phyloP scores from a whole-genome alignment of 2,797 vertebrate species.

The Prunella strophiata region DNA sequence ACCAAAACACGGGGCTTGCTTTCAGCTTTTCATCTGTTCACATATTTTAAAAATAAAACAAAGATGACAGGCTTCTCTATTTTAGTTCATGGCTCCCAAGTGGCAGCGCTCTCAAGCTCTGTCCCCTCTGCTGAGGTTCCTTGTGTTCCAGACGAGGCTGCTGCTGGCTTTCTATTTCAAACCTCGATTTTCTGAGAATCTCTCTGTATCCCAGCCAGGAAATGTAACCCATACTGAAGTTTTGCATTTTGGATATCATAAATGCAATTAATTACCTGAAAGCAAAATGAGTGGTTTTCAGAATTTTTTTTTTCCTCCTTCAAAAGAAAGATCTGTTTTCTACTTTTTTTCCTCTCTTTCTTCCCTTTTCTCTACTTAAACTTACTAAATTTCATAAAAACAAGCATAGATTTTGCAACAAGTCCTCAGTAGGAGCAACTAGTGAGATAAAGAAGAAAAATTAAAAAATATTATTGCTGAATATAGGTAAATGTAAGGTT shows the following conservation, averaged over 20 bases:
- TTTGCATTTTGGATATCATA: not conserved
- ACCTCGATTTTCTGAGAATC: not conserved
- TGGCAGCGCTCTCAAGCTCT: not conserved
- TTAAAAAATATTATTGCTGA: not conserved
- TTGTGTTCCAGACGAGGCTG: not conserved
- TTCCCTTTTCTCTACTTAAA: not conserved
- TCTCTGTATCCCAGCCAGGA: conserved; percentile 13
- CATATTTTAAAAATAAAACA: not conserved
- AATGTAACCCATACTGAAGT: not conserved
- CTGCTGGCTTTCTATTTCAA: conserved; percentile 40
- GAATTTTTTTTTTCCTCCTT: not conserved
- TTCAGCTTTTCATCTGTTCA: not conserved
- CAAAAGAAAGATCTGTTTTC: not conserved
- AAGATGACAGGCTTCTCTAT: not conserved
- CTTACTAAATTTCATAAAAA: not conserved
- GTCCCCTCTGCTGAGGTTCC: conserved; percentile 12
- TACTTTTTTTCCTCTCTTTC: not conserved
- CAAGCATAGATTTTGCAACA: not conserved
- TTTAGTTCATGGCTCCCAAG: not conserved
- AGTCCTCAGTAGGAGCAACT: not conserved
- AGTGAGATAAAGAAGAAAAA: not conserved
- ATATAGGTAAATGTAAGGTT: not conserved
- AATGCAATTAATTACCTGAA: not conserved
- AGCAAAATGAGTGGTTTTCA: not conserved
- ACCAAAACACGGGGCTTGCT: not conserved